Evolutionary conservation across 2,113 vertebrate genomes (phyloP).

Genomic region (Jaculus jaculus): DNA sequence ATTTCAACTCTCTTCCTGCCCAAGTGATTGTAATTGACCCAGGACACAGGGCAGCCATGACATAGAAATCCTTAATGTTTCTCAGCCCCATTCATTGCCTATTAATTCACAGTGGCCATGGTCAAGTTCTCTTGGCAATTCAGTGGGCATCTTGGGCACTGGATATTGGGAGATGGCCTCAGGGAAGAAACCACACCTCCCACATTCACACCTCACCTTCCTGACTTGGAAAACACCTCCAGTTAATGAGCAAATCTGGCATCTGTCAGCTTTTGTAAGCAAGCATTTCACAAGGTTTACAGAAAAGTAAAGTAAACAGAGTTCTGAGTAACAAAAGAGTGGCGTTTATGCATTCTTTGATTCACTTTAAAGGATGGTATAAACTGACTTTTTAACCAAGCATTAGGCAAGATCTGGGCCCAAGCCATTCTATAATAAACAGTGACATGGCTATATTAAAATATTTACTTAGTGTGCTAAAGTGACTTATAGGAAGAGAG

Average conservation of each 20-base stretch:
- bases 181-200: constrained; percentile 52
- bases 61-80: background rate
- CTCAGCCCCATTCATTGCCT: background rate
- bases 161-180: background rate
- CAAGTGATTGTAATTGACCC: background rate
- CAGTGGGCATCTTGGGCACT: background rate
- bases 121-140: background rate
- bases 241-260: constrained; percentile 85
- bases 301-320: constrained; percentile 93
- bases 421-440: constrained; percentile 99
- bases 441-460: constrained; percentile 98
- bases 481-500: constrained; percentile 99
- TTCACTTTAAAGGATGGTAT: constrained; percentile 94
- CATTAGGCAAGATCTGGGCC: constrained; percentile 97
- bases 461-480: constrained; percentile 99
- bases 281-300: constrained; percentile 93
- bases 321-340: constrained; percentile 90
- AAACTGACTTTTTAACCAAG: constrained; percentile 97
- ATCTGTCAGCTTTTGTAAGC: constrained; percentile 89
- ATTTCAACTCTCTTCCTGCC: background rate
- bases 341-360: constrained; percentile 90
- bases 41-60: background rate
- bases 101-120: background rate
- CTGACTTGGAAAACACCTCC: constrained; percentile 85
- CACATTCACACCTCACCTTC: constrained; percentile 84